Percentiles rank a stretch among this genome's conserved stretches.
phyloP scores from a whole-genome alignment of 2,113 vertebrate species.

The Thunnus maccoyii region DNA sequence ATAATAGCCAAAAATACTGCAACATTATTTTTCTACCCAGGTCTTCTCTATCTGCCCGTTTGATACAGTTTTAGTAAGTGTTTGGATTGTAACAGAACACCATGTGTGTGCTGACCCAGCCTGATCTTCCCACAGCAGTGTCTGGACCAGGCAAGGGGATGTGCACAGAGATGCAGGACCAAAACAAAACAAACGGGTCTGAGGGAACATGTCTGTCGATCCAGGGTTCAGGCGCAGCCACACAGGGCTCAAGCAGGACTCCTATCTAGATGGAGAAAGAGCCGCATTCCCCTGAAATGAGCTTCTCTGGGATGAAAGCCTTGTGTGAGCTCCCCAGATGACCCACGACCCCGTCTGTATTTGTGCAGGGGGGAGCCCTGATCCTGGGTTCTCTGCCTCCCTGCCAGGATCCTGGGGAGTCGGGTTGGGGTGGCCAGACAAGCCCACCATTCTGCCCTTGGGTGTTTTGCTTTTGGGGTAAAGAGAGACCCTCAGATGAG shows the following conservation, averaged over 20 bases:
- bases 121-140: conserved; percentile 79
- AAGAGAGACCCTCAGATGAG: conserved; percentile 77
- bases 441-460: conserved; percentile 67
- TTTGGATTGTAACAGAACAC: conserved; percentile 83
- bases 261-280: conserved; percentile 85
- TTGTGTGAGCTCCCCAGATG: conserved; percentile 78
- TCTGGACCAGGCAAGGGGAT: conserved; percentile 80
- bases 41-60: conserved; percentile 54
- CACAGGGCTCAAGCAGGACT: conserved; percentile 84
- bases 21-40: conserved; percentile 35
- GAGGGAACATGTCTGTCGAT: conserved; percentile 84
- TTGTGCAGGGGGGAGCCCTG: conserved; percentile 81
- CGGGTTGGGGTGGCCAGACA: conserved; percentile 74
- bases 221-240: conserved; percentile 85
- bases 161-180: conserved; percentile 86
- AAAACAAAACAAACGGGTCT: conserved; percentile 85
- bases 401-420: conserved; percentile 76
- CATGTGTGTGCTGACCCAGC: conserved; percentile 83
- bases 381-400: conserved; percentile 78
- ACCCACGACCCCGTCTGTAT: conserved; percentile 83
- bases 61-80: conserved; percentile 75
- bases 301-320: conserved; percentile 85
- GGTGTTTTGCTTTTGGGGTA: conserved; percentile 79
- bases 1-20: conserved; percentile 51
- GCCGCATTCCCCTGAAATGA: conserved; percentile 85